Evolutionary conservation across 2,888 invertebrate species (phyloP).

Genomic region (Pristionchus japonicus): DNA sequence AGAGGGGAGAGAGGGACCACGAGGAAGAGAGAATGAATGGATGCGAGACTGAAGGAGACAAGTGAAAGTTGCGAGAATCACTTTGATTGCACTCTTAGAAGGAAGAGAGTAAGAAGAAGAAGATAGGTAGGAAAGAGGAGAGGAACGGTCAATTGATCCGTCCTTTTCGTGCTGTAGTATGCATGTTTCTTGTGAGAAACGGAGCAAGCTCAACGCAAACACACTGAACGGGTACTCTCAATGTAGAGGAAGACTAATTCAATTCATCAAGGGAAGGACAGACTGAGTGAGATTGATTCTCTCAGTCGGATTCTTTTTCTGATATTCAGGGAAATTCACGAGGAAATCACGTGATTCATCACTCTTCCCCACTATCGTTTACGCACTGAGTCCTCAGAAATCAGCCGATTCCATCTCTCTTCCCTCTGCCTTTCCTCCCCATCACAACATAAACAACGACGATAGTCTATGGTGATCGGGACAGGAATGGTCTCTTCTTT

Average conservation of each 20-base stretch:
- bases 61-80: conserved; percentile 44
- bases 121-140: background rate
- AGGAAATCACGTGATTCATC: background rate
- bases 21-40: conserved; percentile 26
- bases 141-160: background rate
- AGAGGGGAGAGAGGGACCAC: background rate
- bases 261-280: background rate
- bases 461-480: background rate
- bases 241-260: background rate
- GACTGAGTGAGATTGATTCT: background rate
- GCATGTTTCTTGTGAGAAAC: background rate
- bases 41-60: conserved; percentile 21
- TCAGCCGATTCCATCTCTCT: background rate
- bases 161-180: background rate
- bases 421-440: background rate
- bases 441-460: conserved; percentile 14
- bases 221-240: background rate
- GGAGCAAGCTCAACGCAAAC: background rate
- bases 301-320: background rate
- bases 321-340: background rate
- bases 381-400: conserved; percentile 31
- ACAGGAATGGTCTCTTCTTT: background rate
- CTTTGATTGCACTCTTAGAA: conserved; percentile 36
- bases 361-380: conserved; percentile 1
- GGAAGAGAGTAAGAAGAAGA: background rate